Evolutionary conservation across 2,797 vertebrate species (phyloP), one percentile per base, ranked within the genome.

Genomic region (Chiroxiphia lanceolata): DNA sequence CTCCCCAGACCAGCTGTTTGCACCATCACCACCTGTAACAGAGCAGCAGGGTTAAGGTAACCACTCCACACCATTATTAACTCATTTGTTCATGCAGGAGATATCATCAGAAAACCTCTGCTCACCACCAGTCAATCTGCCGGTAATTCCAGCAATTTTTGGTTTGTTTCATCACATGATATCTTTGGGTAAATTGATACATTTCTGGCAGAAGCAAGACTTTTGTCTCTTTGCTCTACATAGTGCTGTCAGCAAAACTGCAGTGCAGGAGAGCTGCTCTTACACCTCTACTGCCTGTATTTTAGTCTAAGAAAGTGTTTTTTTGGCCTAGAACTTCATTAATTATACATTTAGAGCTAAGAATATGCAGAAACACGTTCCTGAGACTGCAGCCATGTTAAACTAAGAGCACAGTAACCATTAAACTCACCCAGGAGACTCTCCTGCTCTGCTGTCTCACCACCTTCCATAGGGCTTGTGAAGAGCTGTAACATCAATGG

Each of bases 71-170:
- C 10, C 22, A 12, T 0, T 14, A 23, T 26, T 18, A 64, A n/a
- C 1, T 7, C 6, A 7, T 13, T 21, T 44, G 31, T 26, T 80
- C 29, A 26, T 0, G 5, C 13, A 38, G 22, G 22, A 53, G 97
- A 92, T 91, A 97, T 91, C 96, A 89, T 99, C 99, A 99, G 98
- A 98, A 95, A 60, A 95, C 90, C 96, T 90, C 95, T 70, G 27
- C n/a, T 98, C 99, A 99, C 98, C 99, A 99, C 98, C 92, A 91
- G 54, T 89, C 97, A 97, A 97, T 99, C 98, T 98, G 99, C 95
- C 98, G 98, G 98, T 99, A 99, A 99, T 99, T 99, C 98, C 99
- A 99, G 98, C 98, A 98, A 94, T 95, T 98, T 97, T 96, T 94
- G 98, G 98, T 98, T 96, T 76, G 70, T 97, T 97, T 99, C 99